Conservation (phyloP, 2,888 invertebrate genomes). For the Aricia artaxerxes region DNA sequence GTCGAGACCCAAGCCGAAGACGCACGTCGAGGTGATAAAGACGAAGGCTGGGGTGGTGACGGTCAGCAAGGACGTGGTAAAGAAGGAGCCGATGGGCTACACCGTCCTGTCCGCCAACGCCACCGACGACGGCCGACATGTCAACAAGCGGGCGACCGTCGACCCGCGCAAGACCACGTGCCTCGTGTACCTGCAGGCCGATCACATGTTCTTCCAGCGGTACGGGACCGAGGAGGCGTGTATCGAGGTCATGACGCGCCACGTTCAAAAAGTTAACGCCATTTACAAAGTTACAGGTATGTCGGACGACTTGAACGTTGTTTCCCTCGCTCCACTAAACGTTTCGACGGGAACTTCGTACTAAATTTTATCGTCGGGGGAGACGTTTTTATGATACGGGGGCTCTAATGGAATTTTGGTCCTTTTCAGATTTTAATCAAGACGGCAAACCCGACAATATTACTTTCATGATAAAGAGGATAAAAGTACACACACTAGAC, state of each 20-base stretch:
- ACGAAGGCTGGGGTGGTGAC: slow-evolving; percentile 84
- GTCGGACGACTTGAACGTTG: slow-evolving; percentile 39
- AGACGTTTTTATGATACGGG: neutral
- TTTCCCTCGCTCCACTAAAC: neutral
- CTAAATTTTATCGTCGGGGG: slow-evolving; percentile 5
- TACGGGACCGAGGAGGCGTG: slow-evolving; percentile 96
- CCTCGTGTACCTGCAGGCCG: slow-evolving; percentile 96
- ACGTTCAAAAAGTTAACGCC: slow-evolving; percentile 95
- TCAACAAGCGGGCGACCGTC: slow-evolving; percentile 85
- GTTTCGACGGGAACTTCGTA: neutral
- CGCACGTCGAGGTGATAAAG: slow-evolving; percentile 84
- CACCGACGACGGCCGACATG: slow-evolving; percentile 80
- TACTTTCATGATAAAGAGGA: slow-evolving; percentile 96
- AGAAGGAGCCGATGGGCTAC: slow-evolving; percentile 78
- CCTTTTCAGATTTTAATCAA: slow-evolving; percentile 91
- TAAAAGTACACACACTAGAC: slow-evolving; percentile 94
- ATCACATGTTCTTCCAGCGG: slow-evolving; percentile 97
- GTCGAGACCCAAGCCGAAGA: slow-evolving; percentile 83
- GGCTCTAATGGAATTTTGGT: neutral
- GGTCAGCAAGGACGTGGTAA: slow-evolving; percentile 82
- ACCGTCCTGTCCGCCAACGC: slow-evolving; percentile 71
- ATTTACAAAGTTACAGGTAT: slow-evolving; percentile 92
- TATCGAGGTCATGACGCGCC: slow-evolving; percentile 96
- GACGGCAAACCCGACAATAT: slow-evolving; percentile 95
- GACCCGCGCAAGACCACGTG: slow-evolving; percentile 96